Evolutionary conservation across 2,113 vertebrate genomes (phyloP).

Genomic region (Hypocryptadius cinnamomeus): DNA sequence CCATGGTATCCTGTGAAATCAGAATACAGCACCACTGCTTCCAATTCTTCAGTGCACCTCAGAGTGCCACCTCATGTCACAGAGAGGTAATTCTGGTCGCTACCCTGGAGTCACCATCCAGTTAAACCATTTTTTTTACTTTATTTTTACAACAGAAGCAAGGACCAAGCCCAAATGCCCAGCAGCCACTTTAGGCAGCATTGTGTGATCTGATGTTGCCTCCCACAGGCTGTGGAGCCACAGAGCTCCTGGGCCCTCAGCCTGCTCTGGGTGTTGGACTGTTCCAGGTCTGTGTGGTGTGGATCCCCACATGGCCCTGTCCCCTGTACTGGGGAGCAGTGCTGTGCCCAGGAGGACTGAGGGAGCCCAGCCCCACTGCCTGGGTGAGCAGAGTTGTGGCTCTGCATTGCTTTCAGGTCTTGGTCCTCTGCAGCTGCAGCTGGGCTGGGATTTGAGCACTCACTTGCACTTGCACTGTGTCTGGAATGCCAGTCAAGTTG

Average conservation of each 20-base stretch:
- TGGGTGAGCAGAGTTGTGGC: neutral
- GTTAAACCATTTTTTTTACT: neutral
- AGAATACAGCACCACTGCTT: neutral
- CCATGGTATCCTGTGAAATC: neutral
- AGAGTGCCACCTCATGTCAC: neutral
- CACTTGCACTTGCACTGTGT: neutral
- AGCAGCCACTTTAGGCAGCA: neutral
- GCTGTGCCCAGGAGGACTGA: neutral
- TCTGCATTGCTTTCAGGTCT: neutral
- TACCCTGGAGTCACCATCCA: neutral
- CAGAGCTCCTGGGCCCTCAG: neutral
- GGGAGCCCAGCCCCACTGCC: neutral
- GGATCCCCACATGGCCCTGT: neutral
- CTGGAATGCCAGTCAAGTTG: neutral
- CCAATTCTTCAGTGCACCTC: neutral
- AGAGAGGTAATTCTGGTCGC: neutral
- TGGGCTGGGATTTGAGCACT: neutral
- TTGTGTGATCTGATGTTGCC: neutral
- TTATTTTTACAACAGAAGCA: neutral
- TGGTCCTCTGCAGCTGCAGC: neutral
- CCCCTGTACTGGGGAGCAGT: fast-evolving
- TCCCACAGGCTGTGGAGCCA: neutral
- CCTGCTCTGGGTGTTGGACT: neutral
- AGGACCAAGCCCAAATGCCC: neutral
- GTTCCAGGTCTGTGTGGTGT: neutral